Evolutionary conservation across 30 jellyfish, hydroid and myxozoan species (phyloP), one percentile per base, ranked within the genome.

Genomic region (Turritopsis rubra): DNA sequence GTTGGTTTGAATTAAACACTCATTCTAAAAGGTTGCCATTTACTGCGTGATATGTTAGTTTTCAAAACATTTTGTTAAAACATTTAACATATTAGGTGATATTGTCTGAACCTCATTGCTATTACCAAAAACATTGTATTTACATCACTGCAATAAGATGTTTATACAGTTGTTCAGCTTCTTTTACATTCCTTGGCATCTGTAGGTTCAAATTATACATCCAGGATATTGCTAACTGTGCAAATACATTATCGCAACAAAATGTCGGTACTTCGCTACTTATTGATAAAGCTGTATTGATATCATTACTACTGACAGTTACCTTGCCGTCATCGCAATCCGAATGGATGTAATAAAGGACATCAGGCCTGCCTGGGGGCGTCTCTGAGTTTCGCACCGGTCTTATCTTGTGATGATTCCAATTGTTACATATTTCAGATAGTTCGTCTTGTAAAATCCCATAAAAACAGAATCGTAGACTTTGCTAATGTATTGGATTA

Each of bases 371-470:
- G 24, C 82, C 82, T n/a, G 82, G 41, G 28, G 82, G 65, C 28
- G 82, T n/a, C 41, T 74, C 82, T n/a, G 71, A 74, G 41, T 74
- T 74, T 74, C 70, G 53, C 4, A 74, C 82, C 16, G 82, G 82
- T 24, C 82, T 26, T 28, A 74, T 74, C 27, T 52, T 74, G 65
- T 74, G 82, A n/a, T 26, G 65, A 74, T 74, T 74, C 82, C 82
- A 74, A n/a, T 74, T 52, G 41, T 74, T 74, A 16, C 65, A 24
- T 21, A 74, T 30, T 78, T 84, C 86, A 16, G 52, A n/a, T 26
- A 84, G 91, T 17, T 84, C 91, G 76, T 73, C 72, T 75, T 74
- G 71, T 26, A 84, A 52, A n/a, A 84, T 22, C 23, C 75, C 75
- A 65, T 74, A 73, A 71, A 84, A 84, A 28, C 86, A 53, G 66